A percentile compares a stretch with the other conserved stretches of the same genome.
These are phyloP conservation scores for Drosophila stalkeri DNA, from an alignment of 2,888 invertebrate genomes.

Conservation along the genomic window DNA sequence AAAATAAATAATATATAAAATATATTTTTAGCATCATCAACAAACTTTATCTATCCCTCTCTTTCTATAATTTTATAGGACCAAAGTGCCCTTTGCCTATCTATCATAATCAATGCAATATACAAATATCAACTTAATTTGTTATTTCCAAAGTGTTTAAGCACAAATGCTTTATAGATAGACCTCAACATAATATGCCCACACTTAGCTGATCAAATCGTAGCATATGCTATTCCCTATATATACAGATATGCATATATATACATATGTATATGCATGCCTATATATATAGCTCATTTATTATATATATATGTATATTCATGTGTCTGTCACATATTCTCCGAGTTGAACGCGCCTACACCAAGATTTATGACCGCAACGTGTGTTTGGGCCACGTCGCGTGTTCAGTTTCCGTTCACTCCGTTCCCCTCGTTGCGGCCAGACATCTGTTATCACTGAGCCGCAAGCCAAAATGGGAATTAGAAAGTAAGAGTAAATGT, in stretches of 20 bases:
- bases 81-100: not conserved
- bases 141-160: not conserved
- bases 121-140: constrained; percentile 6
- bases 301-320: constrained; percentile 19
- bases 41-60: no score
- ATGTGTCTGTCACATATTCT: constrained; percentile 30
- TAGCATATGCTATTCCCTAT: constrained; percentile 14
- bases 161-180: not conserved
- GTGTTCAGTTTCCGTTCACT: constrained; percentile 27
- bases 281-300: constrained; percentile 22
- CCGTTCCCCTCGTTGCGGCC: not conserved
- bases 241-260: constrained; percentile 3
- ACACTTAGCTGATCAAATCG: constrained; percentile 25
- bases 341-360: constrained; percentile 44
- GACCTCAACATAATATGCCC: constrained; percentile 17
- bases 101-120: not conserved
- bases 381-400: constrained; percentile 53
- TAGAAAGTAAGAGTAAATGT: constrained; percentile 50
- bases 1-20: not conserved
- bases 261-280: not conserved
- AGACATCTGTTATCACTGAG: constrained; percentile 57
- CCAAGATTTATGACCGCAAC: constrained; percentile 71
- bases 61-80: not conserved
- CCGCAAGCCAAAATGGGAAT: constrained; percentile 32
- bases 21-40: no score